phyloP scores from a whole-genome alignment of 2,797 vertebrate genomes.

The Microctenopoma steveboyesi region DNA sequence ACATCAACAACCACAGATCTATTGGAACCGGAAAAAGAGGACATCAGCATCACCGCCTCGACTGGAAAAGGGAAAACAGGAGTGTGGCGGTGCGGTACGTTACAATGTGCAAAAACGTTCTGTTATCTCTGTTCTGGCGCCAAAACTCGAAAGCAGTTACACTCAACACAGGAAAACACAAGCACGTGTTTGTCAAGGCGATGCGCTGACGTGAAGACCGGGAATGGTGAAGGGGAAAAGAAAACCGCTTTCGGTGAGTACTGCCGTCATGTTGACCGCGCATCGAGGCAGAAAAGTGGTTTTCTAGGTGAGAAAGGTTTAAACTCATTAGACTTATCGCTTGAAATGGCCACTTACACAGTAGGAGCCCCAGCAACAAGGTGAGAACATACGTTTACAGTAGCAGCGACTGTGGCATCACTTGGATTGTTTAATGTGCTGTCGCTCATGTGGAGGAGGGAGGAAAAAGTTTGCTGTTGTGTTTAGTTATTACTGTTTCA shows the following conservation, averaged over 20 bases:
- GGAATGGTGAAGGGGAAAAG: slow-evolving; percentile 27
- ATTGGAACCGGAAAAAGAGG: slow-evolving; percentile 60
- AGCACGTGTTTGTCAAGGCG: slow-evolving; percentile 36
- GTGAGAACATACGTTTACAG: slow-evolving; percentile 31
- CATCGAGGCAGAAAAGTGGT: slow-evolving; percentile 41
- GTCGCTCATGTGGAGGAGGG: background rate
- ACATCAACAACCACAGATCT: slow-evolving; percentile 78
- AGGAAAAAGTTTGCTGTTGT: slow-evolving; percentile 34
- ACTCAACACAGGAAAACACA: slow-evolving; percentile 49
- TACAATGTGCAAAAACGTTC: slow-evolving; percentile 7
- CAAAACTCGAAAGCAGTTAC: slow-evolving; percentile 47
- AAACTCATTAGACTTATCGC: slow-evolving; percentile 67
- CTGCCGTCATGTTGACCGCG: slow-evolving; percentile 46
- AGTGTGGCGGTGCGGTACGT: slow-evolving; percentile 3
- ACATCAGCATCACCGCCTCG: slow-evolving; percentile 45
- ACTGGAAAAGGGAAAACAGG: background rate
- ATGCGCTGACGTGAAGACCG: slow-evolving; percentile 46
- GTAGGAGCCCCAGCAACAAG: slow-evolving; percentile 45
- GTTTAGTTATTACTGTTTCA: slow-evolving; percentile 63
- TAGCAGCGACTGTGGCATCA: slow-evolving; percentile 35
- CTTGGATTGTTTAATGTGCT: slow-evolving; percentile 72
- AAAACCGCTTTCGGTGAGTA: slow-evolving; percentile 38
- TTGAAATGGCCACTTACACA: slow-evolving; percentile 64
- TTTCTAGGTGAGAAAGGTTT: slow-evolving; percentile 44
- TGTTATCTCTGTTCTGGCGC: slow-evolving; percentile 35